Base-by-base conservation (phyloP, 2,888 invertebrate species). In the Nemapogon koenigi region DNA sequence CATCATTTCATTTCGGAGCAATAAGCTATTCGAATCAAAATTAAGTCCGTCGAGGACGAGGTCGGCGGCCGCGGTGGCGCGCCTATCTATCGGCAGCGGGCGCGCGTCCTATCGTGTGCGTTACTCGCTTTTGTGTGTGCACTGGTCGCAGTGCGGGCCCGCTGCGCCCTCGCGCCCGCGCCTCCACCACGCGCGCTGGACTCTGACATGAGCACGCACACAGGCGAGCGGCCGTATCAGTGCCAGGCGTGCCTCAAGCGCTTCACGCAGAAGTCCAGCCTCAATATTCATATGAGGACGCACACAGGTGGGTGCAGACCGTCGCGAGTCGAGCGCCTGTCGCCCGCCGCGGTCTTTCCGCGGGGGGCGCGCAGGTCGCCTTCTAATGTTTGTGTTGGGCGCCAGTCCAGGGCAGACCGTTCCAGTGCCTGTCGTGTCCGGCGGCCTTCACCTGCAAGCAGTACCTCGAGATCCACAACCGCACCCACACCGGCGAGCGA, bases 201-300 rank as follows among this genome's bases (percentile, higher is more conserved):
- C 69, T 72, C 66, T 76, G 76, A 79, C 75, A 65, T 70, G 72
- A 75, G 80, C 69, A 70, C 71, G 71, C 75, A 72, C 62, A 73
- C 76, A 78, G 78, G 88, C 55, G 88, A 81, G 71, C 79, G 80
- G 70, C 81, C 81, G 53, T 81, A 81, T 71, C 78, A 88, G 71
- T 90, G 89, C 76, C 87, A 86, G 68, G 81, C 84, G 54, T 89
- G 89, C 69, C 81, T 86, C 59, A 89, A 89, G 76, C 82, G 88
- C 63, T 90, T 90, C 76, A 89, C 89, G 54, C 89, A 90, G 78
- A 89, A 89, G 75, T 89, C 88, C 64, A 89, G 89, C 68, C 81
- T 90, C 59, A 89, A 89, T 76, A 89, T 89, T 56, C 90, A 90
- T 78, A 88, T 87, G 73, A 79, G 89, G 60, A 87, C 88, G 51